Base-by-base conservation (phyloP, 1,140 invertebrate genomes). In the Nomia melanderi region DNA sequence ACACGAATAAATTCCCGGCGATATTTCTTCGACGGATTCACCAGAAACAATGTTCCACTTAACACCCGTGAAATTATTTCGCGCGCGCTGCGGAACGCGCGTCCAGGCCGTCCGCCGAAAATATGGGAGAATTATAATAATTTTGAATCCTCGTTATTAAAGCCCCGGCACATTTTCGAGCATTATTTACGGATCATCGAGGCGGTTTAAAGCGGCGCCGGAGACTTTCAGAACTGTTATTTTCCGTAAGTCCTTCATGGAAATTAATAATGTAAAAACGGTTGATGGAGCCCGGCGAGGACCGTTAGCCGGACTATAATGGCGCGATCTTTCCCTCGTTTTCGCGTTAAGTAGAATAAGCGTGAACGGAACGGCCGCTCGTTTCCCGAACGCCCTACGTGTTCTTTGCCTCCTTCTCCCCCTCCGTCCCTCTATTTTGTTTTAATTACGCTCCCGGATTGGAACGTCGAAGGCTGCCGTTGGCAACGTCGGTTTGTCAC, bases 1-100 rank as follows among this genome's bases (percentile, higher is more conserved):
- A 53, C 47, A n/a, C 29, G 9, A 7, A 36, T 1, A 27, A 29
- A 59, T 29, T 23, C n/a, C 11, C n/a, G n/a, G 56, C 11, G n/a
- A 59, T 31, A 41, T 17, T 57, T 29, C 14, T 31, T 31, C 17
- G 27, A 7, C 33, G 17, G 12, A 20, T 7, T 5, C 36, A 27
- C 20, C 3, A 9, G 17, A 25, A 27, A 71, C 29, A 47, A 33
- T 50, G 29, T 1, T 1, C 39, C 7, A 23, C n/a, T 1, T 20
- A 50, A 50, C 36, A 29, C 23, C 29, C 41, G 39, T 14, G 27
- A 62, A 47, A 62, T 60, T 47, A 60, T 47, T 60, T 47, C 20
- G 12, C 33, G 1, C 1, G 1, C n/a, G 9, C 25, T 25, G 12
- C 11, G 12, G 1, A 25, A 6, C 9, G 17, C 60, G 4, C 6